Evolutionary conservation across 2,113 vertebrate genomes (phyloP), one percentile per base, ranked within the genome.

Genomic region (Aptenodytes patagonicus): DNA sequence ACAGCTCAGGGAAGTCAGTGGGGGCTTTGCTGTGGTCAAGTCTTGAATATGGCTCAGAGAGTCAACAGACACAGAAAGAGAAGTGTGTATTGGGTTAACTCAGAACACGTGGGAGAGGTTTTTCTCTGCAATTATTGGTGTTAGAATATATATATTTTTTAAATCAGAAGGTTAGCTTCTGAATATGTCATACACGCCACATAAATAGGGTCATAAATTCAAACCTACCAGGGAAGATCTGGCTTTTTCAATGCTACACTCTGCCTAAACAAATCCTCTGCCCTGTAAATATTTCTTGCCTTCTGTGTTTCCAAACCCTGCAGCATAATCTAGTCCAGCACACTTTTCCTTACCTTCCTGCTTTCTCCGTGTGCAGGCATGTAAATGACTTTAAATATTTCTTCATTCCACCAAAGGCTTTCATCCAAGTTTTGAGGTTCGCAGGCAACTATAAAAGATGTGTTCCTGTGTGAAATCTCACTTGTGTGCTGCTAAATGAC

Each of bases 401-500:
- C 69, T 96, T 89, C 16, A 19, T 92, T 78, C 40, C 38, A 58
- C 34, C 36, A 61, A 60, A 89, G 82, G 83, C 76, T 91, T 80
- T 73, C 51, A 60, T 88, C 92, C 85, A 95, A 92, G 40, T 94
- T 88, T 83, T 83, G 55, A 83, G 76, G 52, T 81, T 87, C 80
- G 93, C 68, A 69, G 57, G 77, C 92, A 95, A 60, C 77, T 78
- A n/a, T 47, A 47, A 49, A 90, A 88, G 64, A 86, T 77, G 79
- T 61, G 77, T 89, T 97, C 68, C 75, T 81, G 91, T 87, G 83
- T 81, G 89, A 96, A 92, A 80, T 93, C 77, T 93, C 81, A 79
- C 61, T 90, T 78, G 38, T 51, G 62, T 60, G 80, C 72, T 95
- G 94, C 58, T 92, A 95, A 95, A 81, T 91, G 94, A 95, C 95